Conservation (phyloP, 2,888 invertebrate species). For the Drosophila subsilvestris region DNA sequence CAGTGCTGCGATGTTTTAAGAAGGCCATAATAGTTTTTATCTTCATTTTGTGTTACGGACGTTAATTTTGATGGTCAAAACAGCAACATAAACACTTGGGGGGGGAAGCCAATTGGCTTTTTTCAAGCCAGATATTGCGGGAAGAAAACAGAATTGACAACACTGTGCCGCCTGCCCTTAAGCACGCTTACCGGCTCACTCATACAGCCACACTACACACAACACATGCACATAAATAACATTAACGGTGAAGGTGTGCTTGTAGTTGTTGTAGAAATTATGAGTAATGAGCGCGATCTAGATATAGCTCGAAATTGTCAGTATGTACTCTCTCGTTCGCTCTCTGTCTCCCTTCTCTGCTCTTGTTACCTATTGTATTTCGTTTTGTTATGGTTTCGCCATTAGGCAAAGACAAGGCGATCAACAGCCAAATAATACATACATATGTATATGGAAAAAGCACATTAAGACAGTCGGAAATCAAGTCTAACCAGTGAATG, state of each 20-base stretch:
- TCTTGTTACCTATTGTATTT: slow-evolving; percentile 1
- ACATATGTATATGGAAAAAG: slow-evolving; percentile 44
- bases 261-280: slow-evolving; percentile 53
- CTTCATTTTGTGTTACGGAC: not conserved
- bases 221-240: slow-evolving; percentile 31
- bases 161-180: slow-evolving; percentile 31
- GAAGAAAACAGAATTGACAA: slow-evolving; percentile 19
- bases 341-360: slow-evolving; percentile 10
- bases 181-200: slow-evolving; percentile 37
- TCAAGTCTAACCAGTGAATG: slow-evolving; percentile 63
- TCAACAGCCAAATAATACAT: slow-evolving; percentile 1
- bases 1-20: not conserved
- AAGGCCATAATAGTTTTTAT: slow-evolving; percentile 17
- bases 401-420: slow-evolving; percentile 27
- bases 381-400: slow-evolving; percentile 28
- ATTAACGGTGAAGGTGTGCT: slow-evolving; percentile 20
- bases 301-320: slow-evolving; percentile 53
- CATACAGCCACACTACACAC: slow-evolving; percentile 2
- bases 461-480: slow-evolving; percentile 53
- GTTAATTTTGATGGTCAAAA: too few species aligned
- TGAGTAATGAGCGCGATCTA: slow-evolving; percentile 71
- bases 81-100: too few species aligned
- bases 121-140: not conserved
- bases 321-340: slow-evolving; percentile 10
- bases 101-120: not conserved